Evolutionary conservation across 2,888 invertebrate species (phyloP), one percentile per base, ranked within the genome.

Genomic region (Stegophylla sp.): DNA sequence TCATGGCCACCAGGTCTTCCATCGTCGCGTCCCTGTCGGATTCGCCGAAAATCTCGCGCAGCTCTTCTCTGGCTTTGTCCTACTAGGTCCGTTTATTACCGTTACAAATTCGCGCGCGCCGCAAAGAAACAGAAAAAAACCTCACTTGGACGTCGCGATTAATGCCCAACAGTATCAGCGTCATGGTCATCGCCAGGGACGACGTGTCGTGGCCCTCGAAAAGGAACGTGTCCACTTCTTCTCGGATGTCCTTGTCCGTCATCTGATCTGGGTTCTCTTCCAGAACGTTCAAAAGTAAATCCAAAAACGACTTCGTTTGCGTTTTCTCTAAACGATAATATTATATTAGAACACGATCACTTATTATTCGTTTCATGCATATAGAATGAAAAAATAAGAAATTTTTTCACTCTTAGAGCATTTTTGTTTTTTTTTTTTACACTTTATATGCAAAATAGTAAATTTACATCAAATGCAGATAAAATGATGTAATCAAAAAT

Each of bases 191-290:
- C 13, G 87, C 88, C 43, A 88, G 87, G 0, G 89, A 87, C 1
- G 89, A 89, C 12, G 89, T 90, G 84, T 89, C 89, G 84, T 89
- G 89, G 2, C 89, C 89, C 56, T 83, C 84, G 64, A 84, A 84
- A 82, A 84, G 83, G 34, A 84, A 84, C 17, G 84, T 84, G 26
- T 84, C 84, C 2, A 84, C 84, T 82, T 84, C 84, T 79, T 84
- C 83, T 74, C 83, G 56, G 12, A 84, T 84, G 61, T 83, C 84
- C 23, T 59, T n/a, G 41, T 83, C 82, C 1, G 83, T 82, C 74
- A 84, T 82, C 41, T 81, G 61, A 26, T 76, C 81, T 0, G 83
- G 82, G 51, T 82, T 48, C 34, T 83, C 81, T 12, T 81, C 67
- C n/a, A 82, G 81, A n/a, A 83, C 66, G 48, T 83, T 75, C 4